Evolutionary conservation across 2,797 vertebrate genomes (phyloP).

Genomic region (Sternotherus odoratus): DNA sequence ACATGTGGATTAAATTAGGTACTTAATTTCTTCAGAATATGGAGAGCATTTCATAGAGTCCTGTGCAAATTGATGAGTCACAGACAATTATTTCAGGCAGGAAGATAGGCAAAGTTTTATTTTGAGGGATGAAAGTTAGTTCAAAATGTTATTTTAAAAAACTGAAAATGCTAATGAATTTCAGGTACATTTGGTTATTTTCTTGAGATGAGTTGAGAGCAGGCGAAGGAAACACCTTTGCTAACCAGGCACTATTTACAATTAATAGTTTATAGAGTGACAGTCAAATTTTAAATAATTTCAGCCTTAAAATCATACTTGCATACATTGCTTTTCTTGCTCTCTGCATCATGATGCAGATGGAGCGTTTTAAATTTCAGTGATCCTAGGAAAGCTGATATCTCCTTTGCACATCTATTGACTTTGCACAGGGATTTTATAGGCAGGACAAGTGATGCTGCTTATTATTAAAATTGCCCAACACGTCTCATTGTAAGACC

Average conservation of each 20-base stretch:
- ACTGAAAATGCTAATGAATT: neutral
- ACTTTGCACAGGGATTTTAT: neutral
- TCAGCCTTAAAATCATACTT: neutral
- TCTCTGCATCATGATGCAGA: neutral
- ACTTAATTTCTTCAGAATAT: constrained; percentile 71
- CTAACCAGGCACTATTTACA: neutral
- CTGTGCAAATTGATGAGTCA: constrained; percentile 69
- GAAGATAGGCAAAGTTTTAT: constrained; percentile 41
- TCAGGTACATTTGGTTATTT: neutral
- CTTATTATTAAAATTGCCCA: neutral
- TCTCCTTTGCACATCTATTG: neutral
- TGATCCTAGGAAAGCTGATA: neutral
- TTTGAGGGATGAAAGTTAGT: constrained; percentile 11
- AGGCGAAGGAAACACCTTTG: neutral
- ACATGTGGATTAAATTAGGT: constrained; percentile 60
- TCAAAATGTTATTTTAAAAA: constrained; percentile 23
- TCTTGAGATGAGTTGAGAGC: neutral
- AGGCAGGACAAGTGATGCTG: neutral
- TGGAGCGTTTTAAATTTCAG: neutral
- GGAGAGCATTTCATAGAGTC: constrained; percentile 46
- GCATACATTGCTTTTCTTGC: neutral
- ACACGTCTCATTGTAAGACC: neutral
- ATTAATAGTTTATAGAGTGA: neutral
- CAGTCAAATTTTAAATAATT: neutral
- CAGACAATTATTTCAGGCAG: constrained; percentile 58